Conservation (phyloP, 2,113 vertebrate species). For the Prionailurus viverrinus region DNA sequence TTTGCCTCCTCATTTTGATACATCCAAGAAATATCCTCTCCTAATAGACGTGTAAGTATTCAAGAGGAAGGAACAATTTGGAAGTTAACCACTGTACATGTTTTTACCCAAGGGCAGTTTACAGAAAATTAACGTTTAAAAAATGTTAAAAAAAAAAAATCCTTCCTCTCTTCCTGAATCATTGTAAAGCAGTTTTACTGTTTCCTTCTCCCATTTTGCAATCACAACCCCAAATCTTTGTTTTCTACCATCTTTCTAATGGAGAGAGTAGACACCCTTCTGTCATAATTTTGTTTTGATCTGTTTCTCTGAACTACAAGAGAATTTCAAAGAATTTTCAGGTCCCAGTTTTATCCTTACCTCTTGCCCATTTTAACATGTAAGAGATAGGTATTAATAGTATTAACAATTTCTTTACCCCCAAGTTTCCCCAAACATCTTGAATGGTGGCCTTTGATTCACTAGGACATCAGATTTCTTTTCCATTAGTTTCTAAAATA, state of each 20-base stretch:
- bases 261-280: neutral
- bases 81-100: neutral
- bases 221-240: neutral
- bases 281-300: neutral
- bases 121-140: neutral
- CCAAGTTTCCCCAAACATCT: neutral
- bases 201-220: neutral
- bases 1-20: slow-evolving; percentile 94
- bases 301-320: neutral
- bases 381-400: neutral
- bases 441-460: neutral
- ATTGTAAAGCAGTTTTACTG: neutral
- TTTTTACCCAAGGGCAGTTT: neutral
- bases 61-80: neutral
- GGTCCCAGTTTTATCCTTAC: neutral
- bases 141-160: neutral
- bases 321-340: neutral
- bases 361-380: slow-evolving; percentile 12
- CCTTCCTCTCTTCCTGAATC: neutral
- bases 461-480: neutral
- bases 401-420: neutral
- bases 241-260: slow-evolving; percentile 28
- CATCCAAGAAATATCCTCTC: slow-evolving; percentile 96
- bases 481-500: slow-evolving; percentile 36
- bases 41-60: slow-evolving; percentile 97